Base-by-base conservation (phyloP, 2,888 invertebrate species). In the Neoaliturus tenellus region DNA sequence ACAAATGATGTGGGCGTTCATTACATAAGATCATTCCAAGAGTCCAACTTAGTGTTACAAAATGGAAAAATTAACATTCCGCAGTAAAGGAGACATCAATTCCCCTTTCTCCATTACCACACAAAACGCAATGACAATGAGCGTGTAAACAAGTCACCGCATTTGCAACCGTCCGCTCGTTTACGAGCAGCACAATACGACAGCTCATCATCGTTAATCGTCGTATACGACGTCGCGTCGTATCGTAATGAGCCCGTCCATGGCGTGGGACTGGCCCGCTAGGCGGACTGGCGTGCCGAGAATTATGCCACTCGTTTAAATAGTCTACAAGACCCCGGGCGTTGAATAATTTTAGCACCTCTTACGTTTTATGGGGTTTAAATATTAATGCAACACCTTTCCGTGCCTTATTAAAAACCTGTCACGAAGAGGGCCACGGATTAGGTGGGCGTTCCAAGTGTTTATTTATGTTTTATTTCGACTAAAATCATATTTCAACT, bases 321-420 rank as follows among this genome's bases (percentile, higher is more conserved):
- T 62, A 31, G 62, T 62, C 62, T 62, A 62, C 62, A 62, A 62
- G 62, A 62, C 62, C 28, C n/a, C 62, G 62, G 31, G 62, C 62
- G 62, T 25, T 62, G 62, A 62, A 62, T 62, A 62, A 62, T 62
- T 62, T 62, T 62, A 62, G 62, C 62, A 62, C 62, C 62, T 62
- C 62, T 62, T 62, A 62, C 62, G 62, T 62, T 62, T 62, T 62
- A 62, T 62, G 62, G 62, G 10, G 3, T 62, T 62, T 62, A 62
- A 62, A 62, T 62, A 62, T 62, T 62, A 62, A 62, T 62, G 31
- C 62, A 28, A 62, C 62, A 31, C 62, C 62, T 25, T 62, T 62
- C 14, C 62, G 62, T 62, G 62, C 20, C 62, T 62, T 62, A 62
- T 62, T 62, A 62, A 62, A 62, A 25, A 28, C 62, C 31, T 31